Evolutionary conservation across 2,888 invertebrate genomes (phyloP), one percentile per base, ranked within the genome.

Genomic region (Athalia cordata): DNA sequence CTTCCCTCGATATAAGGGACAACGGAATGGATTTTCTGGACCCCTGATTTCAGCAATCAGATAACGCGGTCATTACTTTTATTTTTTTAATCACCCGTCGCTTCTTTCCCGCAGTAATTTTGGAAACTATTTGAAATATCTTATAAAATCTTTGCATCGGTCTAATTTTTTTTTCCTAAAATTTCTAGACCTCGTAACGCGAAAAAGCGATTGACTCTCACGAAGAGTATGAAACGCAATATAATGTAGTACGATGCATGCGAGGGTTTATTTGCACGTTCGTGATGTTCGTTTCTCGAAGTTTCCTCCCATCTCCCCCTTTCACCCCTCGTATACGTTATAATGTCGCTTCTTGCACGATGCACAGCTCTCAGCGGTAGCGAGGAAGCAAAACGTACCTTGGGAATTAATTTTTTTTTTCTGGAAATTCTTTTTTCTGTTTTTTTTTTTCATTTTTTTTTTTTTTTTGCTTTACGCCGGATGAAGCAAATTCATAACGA

Each of bases 11-110:
- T 5, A 9, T 1, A 52, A 43, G 72, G 45, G 59, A 45, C 13
- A 72, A 45, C 13, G 59, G 47, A 59, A 59, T 59, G 59, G 59
- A 66, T 81, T 80, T 76, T 61, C 59, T 79, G 68, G 77, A 15
- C 59, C 76, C 79, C 47, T 80, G 78, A 83, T 79, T 80, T 82
- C 78, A 76, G 78, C 77, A 78, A 81, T 81, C 81, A 80, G 79
- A 81, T 78, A 82, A 81, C 76, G 59, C 74, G 29, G 74, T 79
- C 80, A 83, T 84, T 82, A 83, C 78, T 72, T 80, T 81, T 78
- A 83, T 83, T 83, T 81, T 81, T 79, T 75, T 77, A 62, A 29
- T 50, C 72, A 59, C 72, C 59, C 72, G 72, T 59, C 59, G 70
- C 47, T 45, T 59, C 29, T 43, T 59, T 59, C 8, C 1, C 8